These are phyloP conservation scores for Apantesis nais DNA, from an alignment of 2,888 invertebrate genomes.

Conservation along the genomic window DNA sequence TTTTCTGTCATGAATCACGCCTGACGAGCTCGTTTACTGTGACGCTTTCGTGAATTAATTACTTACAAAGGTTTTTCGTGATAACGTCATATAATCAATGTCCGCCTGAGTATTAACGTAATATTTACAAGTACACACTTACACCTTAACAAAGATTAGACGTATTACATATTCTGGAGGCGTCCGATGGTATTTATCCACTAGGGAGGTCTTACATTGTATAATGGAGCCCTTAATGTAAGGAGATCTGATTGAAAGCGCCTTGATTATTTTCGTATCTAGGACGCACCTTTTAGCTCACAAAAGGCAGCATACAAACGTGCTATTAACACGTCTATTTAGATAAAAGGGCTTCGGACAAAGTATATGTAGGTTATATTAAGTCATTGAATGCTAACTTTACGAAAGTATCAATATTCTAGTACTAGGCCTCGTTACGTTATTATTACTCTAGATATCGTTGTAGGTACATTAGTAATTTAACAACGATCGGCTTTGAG, in stretches of 20 bases:
- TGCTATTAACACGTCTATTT: slow-evolving; percentile 57
- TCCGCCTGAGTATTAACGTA: slow-evolving; percentile 17
- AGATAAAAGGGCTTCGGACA: slow-evolving; percentile 58
- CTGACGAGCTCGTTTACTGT: slow-evolving; percentile 46
- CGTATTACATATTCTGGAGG: slow-evolving; percentile 40
- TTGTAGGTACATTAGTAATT: neutral
- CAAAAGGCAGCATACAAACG: slow-evolving; percentile 56
- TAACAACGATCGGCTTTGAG: neutral
- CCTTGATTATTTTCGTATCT: slow-evolving; percentile 46
- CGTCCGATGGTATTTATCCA: slow-evolving; percentile 41
- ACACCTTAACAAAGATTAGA: slow-evolving; percentile 36
- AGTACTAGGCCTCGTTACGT: neutral
- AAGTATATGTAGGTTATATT: slow-evolving; percentile 35
- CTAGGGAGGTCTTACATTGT: slow-evolving; percentile 32
- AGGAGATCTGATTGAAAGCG: slow-evolving; percentile 50
- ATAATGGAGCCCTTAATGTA: slow-evolving; percentile 48
- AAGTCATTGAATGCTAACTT: neutral
- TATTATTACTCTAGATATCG: neutral
- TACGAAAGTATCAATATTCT: neutral
- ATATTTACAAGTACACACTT: slow-evolving; percentile 32
- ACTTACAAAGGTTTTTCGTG: slow-evolving; percentile 46
- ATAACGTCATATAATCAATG: slow-evolving; percentile 37
- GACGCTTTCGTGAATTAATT: slow-evolving; percentile 48
- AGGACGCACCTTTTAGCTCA: slow-evolving; percentile 42
- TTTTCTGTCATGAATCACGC: slow-evolving; percentile 45